Percentiles rank a stretch among this genome's conserved stretches.
Evolutionary conservation across 2,797 vertebrate genomes (phyloP).

Genomic region (Emydoidea blandingii): DNA sequence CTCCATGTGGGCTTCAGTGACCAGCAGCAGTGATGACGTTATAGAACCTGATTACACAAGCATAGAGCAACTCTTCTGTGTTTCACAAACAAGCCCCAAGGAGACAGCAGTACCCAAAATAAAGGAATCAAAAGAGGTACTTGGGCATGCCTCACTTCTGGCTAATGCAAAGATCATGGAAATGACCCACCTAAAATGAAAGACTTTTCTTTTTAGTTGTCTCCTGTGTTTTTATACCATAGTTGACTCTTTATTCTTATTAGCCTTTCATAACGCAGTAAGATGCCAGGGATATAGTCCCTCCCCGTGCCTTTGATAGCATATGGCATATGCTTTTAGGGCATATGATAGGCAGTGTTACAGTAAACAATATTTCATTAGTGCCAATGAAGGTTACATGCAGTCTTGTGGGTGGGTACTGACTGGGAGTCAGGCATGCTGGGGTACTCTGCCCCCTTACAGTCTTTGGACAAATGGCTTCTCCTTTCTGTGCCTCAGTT

Average conservation of each 20-base stretch:
- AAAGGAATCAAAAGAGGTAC: slow-evolving; percentile 91
- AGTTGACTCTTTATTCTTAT: background rate
- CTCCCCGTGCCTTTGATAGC: accelerated
- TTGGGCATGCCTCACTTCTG: background rate
- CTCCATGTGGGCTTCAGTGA: slow-evolving; percentile 89
- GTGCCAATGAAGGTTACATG: background rate
- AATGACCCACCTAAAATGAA: background rate
- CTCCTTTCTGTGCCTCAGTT: background rate
- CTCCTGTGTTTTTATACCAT: background rate
- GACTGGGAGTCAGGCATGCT: background rate
- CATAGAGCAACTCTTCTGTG: slow-evolving; percentile 93
- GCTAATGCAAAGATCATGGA: background rate
- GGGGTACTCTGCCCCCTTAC: background rate
- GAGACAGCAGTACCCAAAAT: slow-evolving; percentile 81
- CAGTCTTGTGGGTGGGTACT: background rate
- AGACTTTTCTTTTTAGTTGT: background rate
- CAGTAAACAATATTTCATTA: background rate
- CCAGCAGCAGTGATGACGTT: slow-evolving; percentile 52
- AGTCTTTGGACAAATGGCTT: background rate
- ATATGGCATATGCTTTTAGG: background rate
- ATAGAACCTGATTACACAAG: slow-evolving; percentile 90
- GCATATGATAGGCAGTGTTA: background rate
- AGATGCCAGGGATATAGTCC: background rate
- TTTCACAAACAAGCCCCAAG: slow-evolving; percentile 83
- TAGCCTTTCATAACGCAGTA: background rate